A percentile compares a stretch with the other conserved stretches of the same genome.
These are phyloP conservation scores for Aptenodytes patagonicus DNA, from an alignment of 2,113 vertebrate species.

Conservation along the genomic window DNA sequence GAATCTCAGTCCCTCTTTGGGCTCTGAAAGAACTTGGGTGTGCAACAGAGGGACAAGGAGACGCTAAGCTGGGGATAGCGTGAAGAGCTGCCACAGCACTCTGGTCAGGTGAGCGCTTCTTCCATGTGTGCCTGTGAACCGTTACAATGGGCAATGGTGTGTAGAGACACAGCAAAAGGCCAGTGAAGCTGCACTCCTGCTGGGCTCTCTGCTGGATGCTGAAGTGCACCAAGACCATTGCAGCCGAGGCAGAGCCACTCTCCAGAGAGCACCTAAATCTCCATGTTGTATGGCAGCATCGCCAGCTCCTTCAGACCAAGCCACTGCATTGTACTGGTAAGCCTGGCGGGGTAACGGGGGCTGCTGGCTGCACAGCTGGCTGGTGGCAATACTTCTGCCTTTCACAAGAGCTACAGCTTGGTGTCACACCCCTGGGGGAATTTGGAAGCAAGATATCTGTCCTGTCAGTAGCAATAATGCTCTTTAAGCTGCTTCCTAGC, in stretches of 20 bases:
- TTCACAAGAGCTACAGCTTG: not conserved
- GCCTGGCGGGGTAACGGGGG: not conserved
- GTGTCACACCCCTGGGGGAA: not conserved
- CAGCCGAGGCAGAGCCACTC: not conserved
- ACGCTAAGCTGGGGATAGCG: not conserved
- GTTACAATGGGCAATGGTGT: not conserved
- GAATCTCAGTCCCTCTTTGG: not conserved
- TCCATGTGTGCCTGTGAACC: not conserved
- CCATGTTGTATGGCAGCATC: not conserved
- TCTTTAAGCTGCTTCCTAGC: not conserved
- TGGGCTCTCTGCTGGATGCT: not conserved
- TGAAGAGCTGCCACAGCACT: not conserved
- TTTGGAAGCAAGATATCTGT: not conserved
- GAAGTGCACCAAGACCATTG: not conserved
- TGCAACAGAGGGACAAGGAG: not conserved
- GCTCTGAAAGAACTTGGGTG: not conserved
- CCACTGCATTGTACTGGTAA: not conserved
- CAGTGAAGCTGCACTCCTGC: not conserved
- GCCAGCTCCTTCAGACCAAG: not conserved
- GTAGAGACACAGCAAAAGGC: not conserved
- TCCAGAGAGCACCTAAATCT: not conserved
- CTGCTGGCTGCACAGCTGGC: not conserved
- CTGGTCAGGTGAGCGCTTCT: accelerated
- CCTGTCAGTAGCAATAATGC: not conserved
- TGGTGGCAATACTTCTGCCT: not conserved